phyloP scores from a whole-genome alignment of 1,140 invertebrate genomes.

The Bathynomus jamesi region DNA sequence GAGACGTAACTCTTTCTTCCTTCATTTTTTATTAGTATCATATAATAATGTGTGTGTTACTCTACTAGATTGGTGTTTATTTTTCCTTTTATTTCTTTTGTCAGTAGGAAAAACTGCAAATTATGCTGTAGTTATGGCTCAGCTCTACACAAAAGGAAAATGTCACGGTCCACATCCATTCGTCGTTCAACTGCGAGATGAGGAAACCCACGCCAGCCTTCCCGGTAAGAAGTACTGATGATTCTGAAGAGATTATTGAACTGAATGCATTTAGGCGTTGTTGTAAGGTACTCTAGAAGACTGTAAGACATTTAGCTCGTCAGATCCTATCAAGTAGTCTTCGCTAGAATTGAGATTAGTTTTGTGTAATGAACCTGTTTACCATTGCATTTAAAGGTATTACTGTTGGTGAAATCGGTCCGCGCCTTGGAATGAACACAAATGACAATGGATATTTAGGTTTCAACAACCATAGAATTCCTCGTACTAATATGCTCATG shows the following conservation, averaged over 20 bases:
- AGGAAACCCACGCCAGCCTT: slow-evolving; percentile 74
- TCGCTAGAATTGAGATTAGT: too few relatives aligned
- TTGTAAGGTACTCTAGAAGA: too few relatives aligned
- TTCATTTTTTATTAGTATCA: too few relatives aligned
- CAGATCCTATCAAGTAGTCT: too few relatives aligned
- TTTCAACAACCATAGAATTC: slow-evolving; percentile 3
- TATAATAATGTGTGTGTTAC: too few relatives aligned
- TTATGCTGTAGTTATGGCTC: slow-evolving; percentile 74
- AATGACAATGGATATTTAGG: slow-evolving; percentile 68
- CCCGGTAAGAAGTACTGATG: slow-evolving; percentile 49
- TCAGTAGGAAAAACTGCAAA: slow-evolving; percentile 81
- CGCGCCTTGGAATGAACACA: slow-evolving; percentile 79
- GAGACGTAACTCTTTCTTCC: too few relatives aligned
- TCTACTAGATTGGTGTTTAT: too few relatives aligned
- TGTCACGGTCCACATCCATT: slow-evolving; percentile 85
- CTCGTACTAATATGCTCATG: slow-evolving; percentile 17
- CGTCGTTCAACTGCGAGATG: slow-evolving; percentile 78
- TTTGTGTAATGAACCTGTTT: too few relatives aligned
- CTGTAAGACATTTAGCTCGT: too few relatives aligned
- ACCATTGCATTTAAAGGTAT: slow-evolving; percentile 65
- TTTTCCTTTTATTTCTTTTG: background rate
- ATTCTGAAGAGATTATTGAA: too few relatives aligned
- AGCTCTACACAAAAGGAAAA: slow-evolving; percentile 72
- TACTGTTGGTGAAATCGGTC: slow-evolving; percentile 86
- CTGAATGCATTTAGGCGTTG: too few relatives aligned